Percentiles rank a stretch among this genome's conserved stretches.
Conservation (phyloP, 2,888 invertebrate genomes). For the Empis stercorea region DNA sequence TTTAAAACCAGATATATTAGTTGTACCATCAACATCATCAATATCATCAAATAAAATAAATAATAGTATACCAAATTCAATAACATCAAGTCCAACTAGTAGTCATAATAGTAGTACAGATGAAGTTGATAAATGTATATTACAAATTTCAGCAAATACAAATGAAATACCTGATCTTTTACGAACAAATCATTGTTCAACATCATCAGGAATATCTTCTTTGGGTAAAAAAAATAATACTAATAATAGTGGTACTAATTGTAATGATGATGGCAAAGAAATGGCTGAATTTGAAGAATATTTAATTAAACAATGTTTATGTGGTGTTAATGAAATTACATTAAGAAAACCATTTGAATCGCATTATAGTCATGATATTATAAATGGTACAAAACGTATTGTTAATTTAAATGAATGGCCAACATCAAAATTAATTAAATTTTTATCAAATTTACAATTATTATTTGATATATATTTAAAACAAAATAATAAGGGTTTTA, state of each 20-base stretch:
- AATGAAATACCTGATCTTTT: conserved; percentile 11
- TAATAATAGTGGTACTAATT: conserved; percentile 1
- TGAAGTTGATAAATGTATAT: conserved; percentile 9
- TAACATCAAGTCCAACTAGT: conserved; percentile 11
- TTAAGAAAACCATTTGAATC: conserved; percentile 59
- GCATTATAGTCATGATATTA: conserved; percentile 37
- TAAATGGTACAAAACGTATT: conserved; percentile 39
- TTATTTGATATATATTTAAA: conserved; percentile 74
- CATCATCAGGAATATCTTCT: not conserved
- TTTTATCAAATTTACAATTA: conserved; percentile 70
- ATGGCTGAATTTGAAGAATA: conserved; percentile 35
- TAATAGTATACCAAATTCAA: conserved; percentile 2
- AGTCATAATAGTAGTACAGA: conserved; percentile 10
- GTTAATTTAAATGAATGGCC: conserved; percentile 49
- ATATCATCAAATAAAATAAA: conserved; percentile 12
- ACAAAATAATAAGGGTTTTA: conserved; percentile 68
- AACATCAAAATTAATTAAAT: conserved; percentile 56
- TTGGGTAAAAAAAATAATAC: not conserved
- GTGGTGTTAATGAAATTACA: conserved; percentile 57
- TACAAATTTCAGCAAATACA: conserved; percentile 8
- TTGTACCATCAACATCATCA: conserved; percentile 12
- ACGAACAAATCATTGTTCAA: conserved; percentile 3
- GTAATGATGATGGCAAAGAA: conserved; percentile 20
- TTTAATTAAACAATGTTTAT: conserved; percentile 64
- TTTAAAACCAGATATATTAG: not conserved